These are phyloP conservation scores for Heliconius hewitsoni DNA, from an alignment of 1,140 invertebrate species.

Conservation along the genomic window DNA sequence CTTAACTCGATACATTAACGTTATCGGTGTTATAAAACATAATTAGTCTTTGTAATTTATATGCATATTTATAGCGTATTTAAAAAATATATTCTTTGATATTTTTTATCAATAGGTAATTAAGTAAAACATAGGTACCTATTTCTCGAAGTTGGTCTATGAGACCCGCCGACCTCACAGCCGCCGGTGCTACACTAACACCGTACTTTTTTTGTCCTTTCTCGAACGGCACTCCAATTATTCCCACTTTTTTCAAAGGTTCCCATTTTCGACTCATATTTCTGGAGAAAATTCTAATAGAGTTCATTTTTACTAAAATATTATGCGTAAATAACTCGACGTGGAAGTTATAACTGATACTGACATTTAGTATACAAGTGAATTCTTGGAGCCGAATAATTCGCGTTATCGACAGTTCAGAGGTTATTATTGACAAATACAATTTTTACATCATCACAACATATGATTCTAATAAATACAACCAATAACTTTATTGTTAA, in stretches of 20 bases:
- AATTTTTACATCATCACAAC: conserved; percentile 20
- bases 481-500: too few species aligned
- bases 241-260: conserved; percentile 80
- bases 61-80: too few species aligned
- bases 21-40: too few species aligned
- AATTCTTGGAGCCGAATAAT: conserved; percentile 15
- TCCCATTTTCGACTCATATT: conserved; percentile 63
- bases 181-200: conserved; percentile 83
- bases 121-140: conserved; percentile 52
- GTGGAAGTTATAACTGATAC: conserved; percentile 18
- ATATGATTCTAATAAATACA: neutral
- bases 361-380: conserved; percentile 29
- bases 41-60: too few species aligned
- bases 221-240: conserved; percentile 88
- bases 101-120: too few species aligned
- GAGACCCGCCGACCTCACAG: conserved; percentile 79
- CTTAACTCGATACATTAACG: too few species aligned
- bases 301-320: conserved; percentile 61
- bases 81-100: too few species aligned
- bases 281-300: conserved; percentile 56
- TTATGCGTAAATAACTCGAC: conserved; percentile 4
- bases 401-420: conserved; percentile 42
- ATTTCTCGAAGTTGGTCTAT: conserved; percentile 75
- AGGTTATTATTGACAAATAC: conserved; percentile 31
- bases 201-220: conserved; percentile 86